Evolutionary conservation across 2,797 vertebrate species (phyloP).

Genomic region (Leptoclinus maculatus): DNA sequence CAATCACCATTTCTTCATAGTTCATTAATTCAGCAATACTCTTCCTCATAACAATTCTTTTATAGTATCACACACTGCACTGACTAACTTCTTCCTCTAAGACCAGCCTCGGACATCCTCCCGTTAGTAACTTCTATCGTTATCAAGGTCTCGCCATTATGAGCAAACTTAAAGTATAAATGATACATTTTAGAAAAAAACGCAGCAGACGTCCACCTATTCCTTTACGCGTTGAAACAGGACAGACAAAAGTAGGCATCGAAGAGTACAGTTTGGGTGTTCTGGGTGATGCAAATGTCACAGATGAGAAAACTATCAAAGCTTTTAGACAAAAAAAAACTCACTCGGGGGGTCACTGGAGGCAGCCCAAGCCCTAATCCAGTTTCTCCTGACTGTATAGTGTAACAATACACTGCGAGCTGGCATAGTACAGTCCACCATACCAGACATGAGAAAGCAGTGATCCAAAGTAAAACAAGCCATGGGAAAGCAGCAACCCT

Average conservation of each 20-base stretch:
- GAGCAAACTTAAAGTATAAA: constrained; percentile 22
- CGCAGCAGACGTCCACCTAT: not conserved
- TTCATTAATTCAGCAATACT: constrained; percentile 20
- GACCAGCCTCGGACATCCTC: not conserved
- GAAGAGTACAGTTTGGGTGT: not conserved
- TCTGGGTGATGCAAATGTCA: constrained; percentile 13
- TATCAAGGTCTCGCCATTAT: not conserved
- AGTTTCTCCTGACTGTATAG: constrained; percentile 37
- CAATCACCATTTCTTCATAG: constrained; percentile 21
- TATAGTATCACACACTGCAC: constrained; percentile 8
- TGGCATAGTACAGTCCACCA: constrained; percentile 44
- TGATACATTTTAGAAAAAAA: constrained; percentile 5
- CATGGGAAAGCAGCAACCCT: constrained; percentile 72
- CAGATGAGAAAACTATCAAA: constrained; percentile 26
- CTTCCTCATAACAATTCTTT: constrained; percentile 1
- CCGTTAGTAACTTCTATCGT: constrained; percentile 14
- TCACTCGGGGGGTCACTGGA: constrained; percentile 37
- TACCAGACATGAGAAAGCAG: constrained; percentile 70
- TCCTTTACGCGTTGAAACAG: not conserved
- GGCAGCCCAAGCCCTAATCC: constrained; percentile 33
- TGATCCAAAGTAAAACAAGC: constrained; percentile 67
- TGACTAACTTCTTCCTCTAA: constrained; percentile 24
- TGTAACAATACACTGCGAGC: constrained; percentile 62
- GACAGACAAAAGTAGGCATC: not conserved
- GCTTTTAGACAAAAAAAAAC: constrained; percentile 5